A percentile compares a stretch with the other conserved stretches of the same genome.
Conservation (phyloP, 92 coral and sea anemone species). For the Diadumene lineata region DNA sequence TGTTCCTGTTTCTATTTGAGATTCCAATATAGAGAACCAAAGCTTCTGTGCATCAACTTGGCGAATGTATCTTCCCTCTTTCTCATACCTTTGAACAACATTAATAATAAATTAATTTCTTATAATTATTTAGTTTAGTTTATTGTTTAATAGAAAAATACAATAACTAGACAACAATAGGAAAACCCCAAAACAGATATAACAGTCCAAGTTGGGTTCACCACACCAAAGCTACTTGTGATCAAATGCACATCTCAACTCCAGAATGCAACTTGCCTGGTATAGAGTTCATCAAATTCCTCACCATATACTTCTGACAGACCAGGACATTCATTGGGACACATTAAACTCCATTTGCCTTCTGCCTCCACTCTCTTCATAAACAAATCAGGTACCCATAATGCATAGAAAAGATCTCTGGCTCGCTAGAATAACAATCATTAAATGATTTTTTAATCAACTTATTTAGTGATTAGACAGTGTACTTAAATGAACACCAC, state of each 20-base stretch:
- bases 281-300: slow-evolving; percentile 82
- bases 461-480: too few species aligned
- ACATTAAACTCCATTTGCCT: slow-evolving; percentile 88
- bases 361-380: slow-evolving; percentile 90
- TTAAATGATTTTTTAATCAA: too few species aligned
- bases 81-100: slow-evolving; percentile 72
- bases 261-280: slow-evolving; percentile 39
- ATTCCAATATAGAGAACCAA: slow-evolving; percentile 90
- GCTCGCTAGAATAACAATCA: slow-evolving; percentile 70
- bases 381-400: slow-evolving; percentile 94
- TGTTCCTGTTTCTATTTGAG: slow-evolving; percentile 97
- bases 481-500: too few species aligned
- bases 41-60: slow-evolving; percentile 90
- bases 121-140: too few species aligned
- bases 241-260: too few species aligned
- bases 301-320: slow-evolving; percentile 87
- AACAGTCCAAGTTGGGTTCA: too few species aligned
- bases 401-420: slow-evolving; percentile 89
- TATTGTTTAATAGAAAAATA: too few species aligned
- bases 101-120: too few species aligned
- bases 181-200: too few species aligned
- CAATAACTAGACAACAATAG: too few species aligned
- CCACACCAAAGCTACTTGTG: too few species aligned
- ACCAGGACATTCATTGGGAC: slow-evolving; percentile 95
- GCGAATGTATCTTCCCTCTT: slow-evolving; percentile 69